phyloP scores from a whole-genome alignment of 2,888 invertebrate genomes.

The Anthophora plumipes region DNA sequence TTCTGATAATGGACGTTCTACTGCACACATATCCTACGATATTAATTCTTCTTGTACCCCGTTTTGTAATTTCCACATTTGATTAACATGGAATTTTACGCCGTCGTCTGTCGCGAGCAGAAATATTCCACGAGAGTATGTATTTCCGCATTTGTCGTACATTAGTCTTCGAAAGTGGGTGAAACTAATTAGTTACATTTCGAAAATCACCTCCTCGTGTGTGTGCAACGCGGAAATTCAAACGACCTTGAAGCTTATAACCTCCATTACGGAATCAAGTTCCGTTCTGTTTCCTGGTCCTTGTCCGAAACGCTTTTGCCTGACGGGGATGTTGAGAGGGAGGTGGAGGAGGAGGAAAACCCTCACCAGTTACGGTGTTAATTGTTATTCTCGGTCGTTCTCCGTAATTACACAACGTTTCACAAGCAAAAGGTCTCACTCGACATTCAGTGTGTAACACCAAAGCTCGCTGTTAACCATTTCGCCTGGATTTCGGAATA shows the following conservation, averaged over 20 bases:
- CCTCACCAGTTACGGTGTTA: slow-evolving; percentile 47
- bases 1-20: no score
- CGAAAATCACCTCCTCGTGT: slow-evolving; percentile 1
- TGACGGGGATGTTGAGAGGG: slow-evolving; percentile 29
- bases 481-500: background rate
- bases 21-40: no score
- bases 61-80: no score
- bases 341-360: no score
- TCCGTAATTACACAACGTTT: slow-evolving; percentile 56
- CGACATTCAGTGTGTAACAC: slow-evolving; percentile 39
- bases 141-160: background rate
- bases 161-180: background rate
- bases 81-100: no score
- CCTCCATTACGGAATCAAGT: slow-evolving; percentile 16
- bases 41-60: no score
- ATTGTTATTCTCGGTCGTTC: slow-evolving; percentile 70
- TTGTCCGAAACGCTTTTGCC: slow-evolving; percentile 48
- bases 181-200: slow-evolving; percentile 27
- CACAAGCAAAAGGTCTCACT: slow-evolving; percentile 26
- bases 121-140: background rate
- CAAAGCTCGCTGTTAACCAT: background rate
- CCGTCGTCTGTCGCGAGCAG: no score
- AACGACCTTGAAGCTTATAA: slow-evolving; percentile 42
- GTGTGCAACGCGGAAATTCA: slow-evolving; percentile 8
- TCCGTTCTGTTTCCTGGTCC: slow-evolving; percentile 37